Evolutionary conservation across 2,888 invertebrate genomes (phyloP), one percentile per base, ranked within the genome.

Genomic region (Chloroclysta siterata): DNA sequence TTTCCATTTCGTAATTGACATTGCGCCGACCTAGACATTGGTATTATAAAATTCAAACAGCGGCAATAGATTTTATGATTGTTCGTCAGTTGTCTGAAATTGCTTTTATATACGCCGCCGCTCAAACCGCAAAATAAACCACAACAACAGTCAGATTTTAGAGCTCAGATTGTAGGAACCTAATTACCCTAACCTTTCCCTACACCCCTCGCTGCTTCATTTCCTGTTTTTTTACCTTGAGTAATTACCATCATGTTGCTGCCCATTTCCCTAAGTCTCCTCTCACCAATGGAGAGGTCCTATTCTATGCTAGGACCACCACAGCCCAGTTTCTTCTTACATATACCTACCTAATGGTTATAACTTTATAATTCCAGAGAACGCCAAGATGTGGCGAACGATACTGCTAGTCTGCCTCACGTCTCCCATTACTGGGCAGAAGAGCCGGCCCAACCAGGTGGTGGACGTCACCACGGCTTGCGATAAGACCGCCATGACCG

Each of bases 401-500:
- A 71, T 84, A 69, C 79, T 92, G 59, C 78, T 89, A 64, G 72
- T 82, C 57, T 78, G 80, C 73, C 69, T 85, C 70, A 75, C 77
- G 61, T 71, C 78, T 39, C 70, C 72, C 7, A 68, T 66, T 50
- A 72, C 72, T 33, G 78, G 79, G 41, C 85, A 82, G 69, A 83
- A 82, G 65, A 77, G 80, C 53, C 75, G 74, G 53, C 81, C 93
- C 63, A 95, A 95, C 79, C 93, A 93, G 74, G 94, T 96, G 69
- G 78, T 93, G 68, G 93, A 94, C 66, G 88, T 95, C 11, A 90
- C 93, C 68, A 93, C 95, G 56, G 89, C 93, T 50, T 96, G 96
- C 81, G 95, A 95, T 72, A 93, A 94, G 62, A 93, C 94, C 59
- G 87, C 94, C 59, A 89, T 96, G 76, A 94, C 95, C 64, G 94